Evolutionary conservation across 92 coral and sea anemone species (phyloP), one percentile per base, ranked within the genome.

Genomic region (Anthopleura xanthogrammica): DNA sequence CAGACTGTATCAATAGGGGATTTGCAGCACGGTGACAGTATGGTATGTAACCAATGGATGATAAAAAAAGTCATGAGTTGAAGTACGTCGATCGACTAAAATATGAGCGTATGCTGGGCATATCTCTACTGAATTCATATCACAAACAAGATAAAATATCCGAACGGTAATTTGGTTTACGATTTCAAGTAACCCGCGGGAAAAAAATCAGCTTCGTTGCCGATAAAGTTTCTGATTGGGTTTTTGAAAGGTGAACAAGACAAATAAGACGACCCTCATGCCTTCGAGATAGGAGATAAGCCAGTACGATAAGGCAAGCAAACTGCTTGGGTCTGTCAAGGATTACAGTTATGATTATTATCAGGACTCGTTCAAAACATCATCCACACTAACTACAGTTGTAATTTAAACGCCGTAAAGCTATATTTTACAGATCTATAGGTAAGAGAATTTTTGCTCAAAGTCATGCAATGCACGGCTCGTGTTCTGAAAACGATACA

Each of bases 161-260:
- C 74, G 74, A 68, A 36, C 42, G 74, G 17, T 36, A 24, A 36
- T 76, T 76, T 76, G 60, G 79, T 52, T 76, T 76, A 43, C 39
- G 41, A 43, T 76, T 76, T 58, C 83, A 72, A 64, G 40, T 60
- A 64, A 29, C 83, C 74, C 74, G 74, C 74, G 41, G 41, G 42
- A 68, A 36, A 68, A 29, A 29, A 68, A 68, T 29, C 41, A 68
- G 74, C 74, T n/a, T 68, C 74, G 19, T 36, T 62, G 20, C 56
- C 57, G 83, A 80, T 80, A 80, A 80, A 80, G 57, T 41, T 75
- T 80, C 41, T 72, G 83, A 80, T 80, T 80, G 83, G 52, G 64
- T 80, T 65, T 58, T 24, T 50, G 71, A 13, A 68, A 56, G 42
- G 72, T 80, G 76, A 80, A 58, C 83, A 64, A 80, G 83, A 80